Conservation (phyloP, 2,113 vertebrate species). For the Hippocampus guttulatus region DNA sequence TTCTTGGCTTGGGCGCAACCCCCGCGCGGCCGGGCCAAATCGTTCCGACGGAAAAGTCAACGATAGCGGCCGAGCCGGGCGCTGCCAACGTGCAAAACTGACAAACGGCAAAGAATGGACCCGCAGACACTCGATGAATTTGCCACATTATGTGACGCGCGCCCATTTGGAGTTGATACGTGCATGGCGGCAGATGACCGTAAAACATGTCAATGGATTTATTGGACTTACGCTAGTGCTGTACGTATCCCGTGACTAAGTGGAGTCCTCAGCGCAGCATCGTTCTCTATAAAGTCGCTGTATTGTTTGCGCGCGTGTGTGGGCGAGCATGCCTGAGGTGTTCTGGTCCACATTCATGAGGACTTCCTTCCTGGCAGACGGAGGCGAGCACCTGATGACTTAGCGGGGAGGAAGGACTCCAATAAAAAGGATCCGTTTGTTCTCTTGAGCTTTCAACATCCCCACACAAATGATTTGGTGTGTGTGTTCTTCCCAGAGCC, state of each 20-base stretch:
- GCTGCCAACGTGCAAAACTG: neutral
- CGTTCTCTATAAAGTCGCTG: neutral
- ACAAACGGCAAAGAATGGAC: neutral
- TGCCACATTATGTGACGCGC: neutral
- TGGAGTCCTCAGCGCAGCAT: neutral
- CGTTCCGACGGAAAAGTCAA: neutral
- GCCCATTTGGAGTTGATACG: neutral
- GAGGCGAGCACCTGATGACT: conserved; percentile 70
- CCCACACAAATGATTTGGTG: conserved; percentile 41
- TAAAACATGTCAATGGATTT: conserved; percentile 39
- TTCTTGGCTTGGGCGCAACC: neutral
- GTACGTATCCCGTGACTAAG: conserved; percentile 47
- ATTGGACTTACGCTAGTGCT: conserved; percentile 51
- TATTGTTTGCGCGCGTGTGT: conserved; percentile 47
- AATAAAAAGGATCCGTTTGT: conserved; percentile 57
- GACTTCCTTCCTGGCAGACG: conserved; percentile 75
- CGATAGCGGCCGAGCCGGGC: neutral
- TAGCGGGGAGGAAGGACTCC: conserved; percentile 52
- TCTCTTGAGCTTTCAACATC: conserved; percentile 37
- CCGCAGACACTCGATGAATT: neutral
- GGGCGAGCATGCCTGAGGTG: conserved; percentile 67
- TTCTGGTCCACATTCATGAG: conserved; percentile 67
- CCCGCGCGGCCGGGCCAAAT: neutral
- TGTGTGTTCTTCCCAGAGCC: neutral
- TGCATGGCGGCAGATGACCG: neutral